A percentile compares a stretch with the other conserved stretches of the same genome.
Evolutionary conservation across 2,888 invertebrate genomes (phyloP).

Genomic region (Agonopterix subpropinquella): DNA sequence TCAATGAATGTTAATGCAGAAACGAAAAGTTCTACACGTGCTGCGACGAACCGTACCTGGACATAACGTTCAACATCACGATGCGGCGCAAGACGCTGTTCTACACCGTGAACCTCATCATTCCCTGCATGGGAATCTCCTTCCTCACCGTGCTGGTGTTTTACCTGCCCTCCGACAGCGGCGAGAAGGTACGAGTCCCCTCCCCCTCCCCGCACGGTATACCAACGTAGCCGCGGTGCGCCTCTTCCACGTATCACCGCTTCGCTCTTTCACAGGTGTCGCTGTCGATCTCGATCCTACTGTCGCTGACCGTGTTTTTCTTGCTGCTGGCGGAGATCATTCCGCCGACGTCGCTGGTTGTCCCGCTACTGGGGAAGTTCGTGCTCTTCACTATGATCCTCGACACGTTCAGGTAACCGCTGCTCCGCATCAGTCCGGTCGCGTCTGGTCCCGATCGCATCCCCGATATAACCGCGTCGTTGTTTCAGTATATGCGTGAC

Average conservation of each 20-base stretch:
- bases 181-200: conserved; percentile 81
- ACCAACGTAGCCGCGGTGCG: not conserved
- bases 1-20: conserved; percentile 51
- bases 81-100: conserved; percentile 97
- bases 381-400: conserved; percentile 97
- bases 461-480: not conserved
- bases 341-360: conserved; percentile 91
- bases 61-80: conserved; percentile 98
- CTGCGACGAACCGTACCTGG: conserved; percentile 97
- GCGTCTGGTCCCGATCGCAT: too few species aligned
- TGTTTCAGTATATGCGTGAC: conserved; percentile 89
- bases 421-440: not conserved
- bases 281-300: conserved; percentile 95
- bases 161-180: conserved; percentile 97
- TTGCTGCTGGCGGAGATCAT: conserved; percentile 81
- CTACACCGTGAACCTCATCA: conserved; percentile 97
- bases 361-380: conserved; percentile 94
- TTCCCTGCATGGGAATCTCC: conserved; percentile 97
- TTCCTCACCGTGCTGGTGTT: conserved; percentile 98
- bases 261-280: conserved; percentile 78
- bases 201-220: not conserved
- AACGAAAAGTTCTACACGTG: conserved; percentile 97
- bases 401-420: conserved; percentile 90
- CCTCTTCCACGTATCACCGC: not conserved
- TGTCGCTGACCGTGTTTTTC: conserved; percentile 97